Base-by-base conservation (phyloP, 2,888 invertebrate genomes). In the Hypomecis punctinalis region DNA sequence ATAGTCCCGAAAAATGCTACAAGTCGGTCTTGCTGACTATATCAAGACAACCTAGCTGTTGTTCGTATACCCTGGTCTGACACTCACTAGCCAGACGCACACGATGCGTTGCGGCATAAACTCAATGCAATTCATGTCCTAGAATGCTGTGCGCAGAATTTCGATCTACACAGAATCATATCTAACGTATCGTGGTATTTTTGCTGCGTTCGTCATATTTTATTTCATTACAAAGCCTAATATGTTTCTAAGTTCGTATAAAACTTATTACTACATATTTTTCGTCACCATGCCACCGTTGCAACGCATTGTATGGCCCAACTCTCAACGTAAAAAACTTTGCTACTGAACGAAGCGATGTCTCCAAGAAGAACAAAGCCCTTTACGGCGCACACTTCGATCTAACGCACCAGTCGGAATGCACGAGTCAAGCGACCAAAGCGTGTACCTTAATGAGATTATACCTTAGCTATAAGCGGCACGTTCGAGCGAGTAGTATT, bases 331-430 rank as follows among this genome's bases (percentile, higher is more conserved):
- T 23, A 23, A 3, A 23, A 23, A 23, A 23, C 23, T 23, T 23
- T 23, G 23, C 23, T 23, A 23, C 3, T 23, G 1, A 1, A 23
- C 23, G 23, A 23, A 40, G 10, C 40, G 10, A 8, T 40, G 10
- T 40, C 5, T 40, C 7, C 8, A 40, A 40, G 10, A 3, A 40
- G 8, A 36, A 43, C 51, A 48, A 42, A 56, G 11, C 56, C 13
- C 45, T 51, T 61, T 61, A 53, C 11, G 40, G 40, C 43, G 43
- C 43, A 53, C 52, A 37, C 55, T 43, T 64, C 57, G 48, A 62
- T 57, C 48, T 61, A 73, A 61, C 90, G 90, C 91, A 92, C 92
- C 92, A 91, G 91, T 84, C 91, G 90, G 90, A 91, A 91, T 91
- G 90, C 90, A 90, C 80, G 76, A 88, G 84, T 88, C 82, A 89